Conservation (phyloP, 2,797 vertebrate genomes). For the Hoplostethus mediterraneus region DNA sequence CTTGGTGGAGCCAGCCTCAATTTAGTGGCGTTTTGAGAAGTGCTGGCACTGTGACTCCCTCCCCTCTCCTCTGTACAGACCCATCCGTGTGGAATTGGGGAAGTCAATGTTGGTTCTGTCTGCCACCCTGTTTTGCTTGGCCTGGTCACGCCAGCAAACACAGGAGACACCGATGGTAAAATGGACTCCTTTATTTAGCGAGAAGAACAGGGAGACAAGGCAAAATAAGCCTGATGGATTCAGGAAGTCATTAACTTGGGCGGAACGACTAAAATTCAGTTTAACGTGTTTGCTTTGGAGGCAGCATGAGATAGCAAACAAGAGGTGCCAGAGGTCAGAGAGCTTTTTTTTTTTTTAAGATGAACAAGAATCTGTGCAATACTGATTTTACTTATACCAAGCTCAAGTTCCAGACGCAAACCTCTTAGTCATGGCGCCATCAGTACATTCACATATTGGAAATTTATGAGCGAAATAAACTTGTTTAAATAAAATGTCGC, state of each 20-base stretch:
- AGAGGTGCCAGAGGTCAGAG: constrained; percentile 4
- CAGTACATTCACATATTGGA: not conserved
- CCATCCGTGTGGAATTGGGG: constrained; percentile 58
- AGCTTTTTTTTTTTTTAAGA: constrained; percentile 22
- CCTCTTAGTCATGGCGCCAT: constrained; percentile 6
- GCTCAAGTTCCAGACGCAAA: not conserved
- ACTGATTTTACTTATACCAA: not conserved
- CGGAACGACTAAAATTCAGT: constrained; percentile 39
- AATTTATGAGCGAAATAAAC: not conserved
- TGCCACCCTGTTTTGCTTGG: constrained; percentile 73
- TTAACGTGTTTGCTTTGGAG: constrained; percentile 60
- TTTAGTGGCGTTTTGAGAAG: constrained; percentile 57
- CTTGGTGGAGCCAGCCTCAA: constrained; percentile 47
- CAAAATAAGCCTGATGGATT: constrained; percentile 47
- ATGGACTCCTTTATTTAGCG: constrained; percentile 59
- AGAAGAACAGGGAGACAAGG: constrained; percentile 51
- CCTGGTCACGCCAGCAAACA: constrained; percentile 37
- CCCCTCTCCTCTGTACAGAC: constrained; percentile 36
- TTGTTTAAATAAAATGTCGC: not conserved
- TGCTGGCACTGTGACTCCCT: constrained; percentile 38
- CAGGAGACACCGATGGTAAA: constrained; percentile 62
- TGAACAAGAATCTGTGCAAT: not conserved
- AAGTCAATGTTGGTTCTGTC: constrained; percentile 74
- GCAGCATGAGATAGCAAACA: constrained; percentile 33
- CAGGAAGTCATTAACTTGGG: constrained; percentile 76